phyloP scores from a whole-genome alignment of 1,140 invertebrate genomes.

The Drosophila nebulosa region DNA sequence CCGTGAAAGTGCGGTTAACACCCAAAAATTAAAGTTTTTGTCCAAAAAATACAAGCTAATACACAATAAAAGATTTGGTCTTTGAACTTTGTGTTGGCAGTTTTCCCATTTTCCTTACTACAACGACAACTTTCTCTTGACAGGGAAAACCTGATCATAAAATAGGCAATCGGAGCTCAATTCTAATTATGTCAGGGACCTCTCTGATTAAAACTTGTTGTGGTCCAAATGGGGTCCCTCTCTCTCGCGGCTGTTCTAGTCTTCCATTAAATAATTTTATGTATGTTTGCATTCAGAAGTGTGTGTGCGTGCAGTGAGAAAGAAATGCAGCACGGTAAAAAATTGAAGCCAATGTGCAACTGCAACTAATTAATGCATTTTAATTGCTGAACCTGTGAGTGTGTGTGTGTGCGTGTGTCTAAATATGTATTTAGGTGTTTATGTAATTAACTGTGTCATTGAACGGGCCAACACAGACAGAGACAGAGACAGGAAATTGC shows the following conservation, averaged over 20 bases:
- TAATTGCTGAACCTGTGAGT: conserved; percentile 48
- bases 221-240: conserved; percentile 36
- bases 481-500: conserved; percentile 51
- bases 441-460: conserved; percentile 71
- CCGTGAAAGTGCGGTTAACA: conserved; percentile 68
- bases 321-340: conserved; percentile 56
- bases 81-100: conserved; percentile 49
- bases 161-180: conserved; percentile 10
- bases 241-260: conserved; percentile 21
- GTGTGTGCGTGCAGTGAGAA: conserved; percentile 26
- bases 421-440: conserved; percentile 34
- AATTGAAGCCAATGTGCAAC: conserved; percentile 48
- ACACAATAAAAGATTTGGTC: conserved; percentile 22
- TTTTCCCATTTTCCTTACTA: background rate
- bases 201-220: conserved; percentile 50
- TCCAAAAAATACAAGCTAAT: conserved; percentile 33
- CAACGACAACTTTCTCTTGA: conserved; percentile 23
- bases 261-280: conserved; percentile 58
- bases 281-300: conserved; percentile 6
- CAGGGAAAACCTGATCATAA: conserved; percentile 47
- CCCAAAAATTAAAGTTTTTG: conserved; percentile 46
- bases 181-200: conserved; percentile 69
- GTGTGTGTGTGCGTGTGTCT: conserved; percentile 20
- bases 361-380: conserved; percentile 64
- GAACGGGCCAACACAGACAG: conserved; percentile 47